Percentiles rank a stretch among this genome's conserved stretches.
Evolutionary conservation across 2,113 vertebrate genomes (phyloP).

Genomic region (Dipodomys stephensi): DNA sequence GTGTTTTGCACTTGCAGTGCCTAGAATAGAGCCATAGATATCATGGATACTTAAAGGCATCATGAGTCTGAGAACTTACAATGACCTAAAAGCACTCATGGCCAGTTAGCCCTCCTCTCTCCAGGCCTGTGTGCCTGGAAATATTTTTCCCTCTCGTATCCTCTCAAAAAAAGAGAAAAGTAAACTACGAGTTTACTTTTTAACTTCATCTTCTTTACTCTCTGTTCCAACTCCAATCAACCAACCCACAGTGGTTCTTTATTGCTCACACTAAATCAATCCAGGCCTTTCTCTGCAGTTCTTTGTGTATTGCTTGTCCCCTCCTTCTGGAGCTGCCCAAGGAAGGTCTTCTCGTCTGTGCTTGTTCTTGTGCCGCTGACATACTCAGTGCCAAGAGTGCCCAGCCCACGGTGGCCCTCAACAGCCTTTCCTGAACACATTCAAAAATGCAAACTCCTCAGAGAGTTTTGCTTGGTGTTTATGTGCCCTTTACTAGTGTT

Average conservation of each 20-base stretch:
- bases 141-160: background rate
- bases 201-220: background rate
- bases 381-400: background rate
- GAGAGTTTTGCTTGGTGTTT: background rate
- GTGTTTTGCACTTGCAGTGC: background rate
- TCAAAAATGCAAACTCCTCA: background rate
- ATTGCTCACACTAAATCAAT: background rate
- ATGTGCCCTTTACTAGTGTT: background rate
- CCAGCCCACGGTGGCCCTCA: background rate
- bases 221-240: background rate
- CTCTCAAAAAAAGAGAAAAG: too few relatives aligned
- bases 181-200: background rate
- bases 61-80: too few relatives aligned
- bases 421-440: background rate
- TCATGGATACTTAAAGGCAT: background rate
- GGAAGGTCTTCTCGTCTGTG: background rate
- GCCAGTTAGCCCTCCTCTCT: rapidly evolving
- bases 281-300: background rate
- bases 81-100: background rate
- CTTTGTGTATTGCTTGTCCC: background rate
- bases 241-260: background rate
- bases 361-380: background rate
- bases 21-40: too few relatives aligned
- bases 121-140: background rate
- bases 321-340: background rate